Evolutionary conservation across 2,888 invertebrate species (phyloP), one percentile per base, ranked within the genome.

Genomic region (Dioctria rufipes): DNA sequence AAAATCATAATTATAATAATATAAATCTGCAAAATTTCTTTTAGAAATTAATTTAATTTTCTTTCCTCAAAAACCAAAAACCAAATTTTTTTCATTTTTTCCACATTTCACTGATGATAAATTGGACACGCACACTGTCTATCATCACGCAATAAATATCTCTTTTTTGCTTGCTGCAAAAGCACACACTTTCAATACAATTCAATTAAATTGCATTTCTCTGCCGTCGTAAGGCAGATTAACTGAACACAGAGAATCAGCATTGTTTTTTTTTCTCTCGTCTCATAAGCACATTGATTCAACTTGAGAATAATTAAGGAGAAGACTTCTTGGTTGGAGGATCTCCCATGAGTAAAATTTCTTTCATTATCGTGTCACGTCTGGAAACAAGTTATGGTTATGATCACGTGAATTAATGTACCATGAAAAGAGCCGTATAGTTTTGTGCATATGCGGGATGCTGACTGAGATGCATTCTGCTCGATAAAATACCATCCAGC

Each of bases 391-490:
- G 75, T 40, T 75, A 75, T 75, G 75, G 43, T 75, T 58, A 13
- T 61, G 60, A 75, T 43, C 75, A 75, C 75, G 75, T 75, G 75
- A 75, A 39, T 58, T 61, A 75, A 75, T 42, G 75, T 46, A 40
- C 40, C 75, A 43, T 75, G 46, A 37, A 61, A 75, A 51, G 60
- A 58, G n/a, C 58, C 25, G 25, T 25, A 25, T 25, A 25, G n/a
- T n/a, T n/a, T 25, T 75, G 25, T 39, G 43, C 60, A 39, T 54
- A 51, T 40, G 11, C 25, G 25, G 25, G 25, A 25, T 25, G 25
- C 25, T 25, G 25, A 25, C 25, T 25, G 25, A 37, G 69, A 51
- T 51, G 54, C 71, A 67, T 42, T 46, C 13, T 67, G 13, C 46
- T 67, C 46, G 43, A 8, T 37, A 39, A 8, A 46, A 8, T 13